Percentiles rank a stretch among this genome's conserved stretches.
Conservation (phyloP, 2,797 vertebrate species). For the Microhierax caerulescens region DNA sequence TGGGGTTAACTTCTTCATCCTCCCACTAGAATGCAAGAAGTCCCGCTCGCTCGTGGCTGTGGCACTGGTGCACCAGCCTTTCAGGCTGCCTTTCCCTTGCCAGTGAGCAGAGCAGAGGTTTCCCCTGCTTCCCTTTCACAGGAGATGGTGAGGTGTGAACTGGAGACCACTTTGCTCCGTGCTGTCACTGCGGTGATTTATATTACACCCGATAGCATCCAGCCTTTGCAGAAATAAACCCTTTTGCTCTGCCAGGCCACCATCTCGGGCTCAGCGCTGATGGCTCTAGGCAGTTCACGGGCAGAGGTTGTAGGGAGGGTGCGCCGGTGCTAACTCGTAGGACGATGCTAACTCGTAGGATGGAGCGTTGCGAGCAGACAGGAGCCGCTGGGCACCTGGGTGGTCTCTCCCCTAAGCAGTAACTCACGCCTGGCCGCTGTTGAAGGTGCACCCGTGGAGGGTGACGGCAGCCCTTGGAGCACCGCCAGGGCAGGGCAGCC, state of each 20-base stretch:
- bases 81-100: not conserved
- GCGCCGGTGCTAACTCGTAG: accelerated
- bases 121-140: not conserved
- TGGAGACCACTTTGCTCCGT: not conserved
- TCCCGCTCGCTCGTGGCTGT: not conserved
- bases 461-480: not conserved
- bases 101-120: not conserved
- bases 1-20: not conserved
- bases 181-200: not conserved
- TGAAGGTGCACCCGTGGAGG: not conserved
- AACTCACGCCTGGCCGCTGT: not conserved
- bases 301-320: not conserved
- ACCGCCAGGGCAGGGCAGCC: not conserved
- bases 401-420: not conserved
- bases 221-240: not conserved
- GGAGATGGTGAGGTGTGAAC: not conserved
- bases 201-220: not conserved
- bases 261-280: accelerated
- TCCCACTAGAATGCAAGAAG: not conserved
- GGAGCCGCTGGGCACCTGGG: not conserved
- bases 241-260: not conserved
- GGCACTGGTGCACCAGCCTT: not conserved
- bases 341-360: accelerated
- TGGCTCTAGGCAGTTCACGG: accelerated
- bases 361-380: not conserved